These are phyloP conservation scores for Solenopsis fugax DNA, from an alignment of 1,140 invertebrate genomes.

Conservation along the genomic window DNA sequence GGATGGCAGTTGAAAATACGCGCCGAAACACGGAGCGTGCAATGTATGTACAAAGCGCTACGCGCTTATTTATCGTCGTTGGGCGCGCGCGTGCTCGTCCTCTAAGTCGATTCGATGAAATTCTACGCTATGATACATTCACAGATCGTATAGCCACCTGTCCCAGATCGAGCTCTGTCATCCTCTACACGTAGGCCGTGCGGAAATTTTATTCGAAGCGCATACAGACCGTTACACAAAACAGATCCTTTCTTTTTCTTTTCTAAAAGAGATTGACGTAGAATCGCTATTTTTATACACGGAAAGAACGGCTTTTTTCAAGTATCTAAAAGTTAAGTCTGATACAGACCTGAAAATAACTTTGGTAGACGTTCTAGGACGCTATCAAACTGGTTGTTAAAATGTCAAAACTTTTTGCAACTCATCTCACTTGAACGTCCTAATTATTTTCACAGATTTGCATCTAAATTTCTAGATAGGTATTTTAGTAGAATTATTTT, in stretches of 20 bases:
- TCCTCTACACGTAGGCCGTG: not conserved
- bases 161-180: not conserved
- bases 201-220: not conserved
- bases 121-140: not conserved
- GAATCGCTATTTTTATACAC: not conserved
- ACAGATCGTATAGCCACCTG: not conserved
- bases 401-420: no score
- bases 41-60: not conserved
- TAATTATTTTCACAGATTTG: no score
- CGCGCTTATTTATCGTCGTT: not conserved
- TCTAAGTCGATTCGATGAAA: slow-evolving; percentile 7
- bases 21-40: not conserved
- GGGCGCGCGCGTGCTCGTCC: not conserved
- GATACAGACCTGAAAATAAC: no score
- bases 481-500: no score
- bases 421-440: no score
- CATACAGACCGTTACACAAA: not conserved
- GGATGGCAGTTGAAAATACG: slow-evolving; percentile 50
- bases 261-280: not conserved
- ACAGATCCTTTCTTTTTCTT: not conserved
- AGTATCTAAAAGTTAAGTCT: no score
- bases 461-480: no score
- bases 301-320: no score
- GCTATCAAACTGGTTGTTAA: no score
- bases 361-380: no score